Base-by-base conservation (phyloP, 2,113 vertebrate genomes). In the Melanotaenia duboulayi region DNA sequence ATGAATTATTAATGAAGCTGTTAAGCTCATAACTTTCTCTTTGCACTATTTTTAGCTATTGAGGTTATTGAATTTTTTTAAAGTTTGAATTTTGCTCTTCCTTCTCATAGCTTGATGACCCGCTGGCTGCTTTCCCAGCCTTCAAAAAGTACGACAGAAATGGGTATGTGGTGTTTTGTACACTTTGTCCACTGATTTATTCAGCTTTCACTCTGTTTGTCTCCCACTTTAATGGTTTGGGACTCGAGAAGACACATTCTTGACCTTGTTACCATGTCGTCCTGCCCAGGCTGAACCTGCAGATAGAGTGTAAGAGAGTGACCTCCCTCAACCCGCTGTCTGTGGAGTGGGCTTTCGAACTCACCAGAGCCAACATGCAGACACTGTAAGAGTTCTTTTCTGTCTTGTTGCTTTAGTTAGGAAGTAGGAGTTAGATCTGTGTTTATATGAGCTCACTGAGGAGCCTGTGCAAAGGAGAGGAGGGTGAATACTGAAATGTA, bases 101-200 rank as follows among this genome's bases (percentile, higher is more conserved):
- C 28, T 66, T 57, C 46, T 73, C 39, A 37, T 90, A 99, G 97
- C 95, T 98, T 0, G 94, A 95, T 0, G 97, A 99, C 58, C 97
- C 97, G 0, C 87, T 99, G 12, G 93, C 95, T 52, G 93, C 96
- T 2, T 97, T 99, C 82, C 97, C 97, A 0, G 97, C 96, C 65
- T 99, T 99, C 85, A 98, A 97, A 89, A 97, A 97, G 58, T 99
- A 96, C 0, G 97, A 99, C 87, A 93, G 97, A 39, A 97, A 98
- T 1, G 97, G 97, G 97, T 99, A 92, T 69, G 96, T 25, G 49
- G 16, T 3, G 22, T 39, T 65, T 68, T 60, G 8, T 55, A 24
- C n/a, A 19, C 40, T 9, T 37, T 58, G 32, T 35, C 32, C 32
- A 35, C 4, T 76, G 57, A 17, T 61, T 74, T 48, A 50, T 62